These are phyloP conservation scores for Phoxinus phoxinus DNA, from an alignment of 2,113 vertebrate species.

Conservation along the genomic window DNA sequence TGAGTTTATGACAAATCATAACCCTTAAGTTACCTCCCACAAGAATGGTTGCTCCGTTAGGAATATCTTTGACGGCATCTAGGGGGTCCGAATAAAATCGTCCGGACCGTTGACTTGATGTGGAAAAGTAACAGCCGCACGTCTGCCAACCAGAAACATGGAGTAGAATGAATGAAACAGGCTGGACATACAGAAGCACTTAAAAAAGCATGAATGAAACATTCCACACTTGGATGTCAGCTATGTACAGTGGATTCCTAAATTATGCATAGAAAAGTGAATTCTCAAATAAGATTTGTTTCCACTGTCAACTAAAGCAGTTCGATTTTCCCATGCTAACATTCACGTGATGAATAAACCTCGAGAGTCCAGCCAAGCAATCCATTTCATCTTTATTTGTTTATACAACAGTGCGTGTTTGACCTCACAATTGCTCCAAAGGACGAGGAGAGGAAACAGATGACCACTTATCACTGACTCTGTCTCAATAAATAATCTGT, in stretches of 20 bases:
- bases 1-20: not conserved
- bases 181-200: not conserved
- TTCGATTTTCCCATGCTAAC: not conserved
- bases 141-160: conserved; percentile 69
- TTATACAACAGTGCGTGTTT: not conserved
- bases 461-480: not conserved
- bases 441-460: conserved; percentile 2
- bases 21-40: conserved; percentile 85
- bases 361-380: not conserved
- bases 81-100: conserved; percentile 86
- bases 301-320: not conserved
- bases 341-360: not conserved
- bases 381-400: conserved; percentile 18
- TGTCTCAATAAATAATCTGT: not conserved
- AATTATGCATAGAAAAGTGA: not conserved
- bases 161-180: conserved; percentile 13
- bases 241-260: not conserved
- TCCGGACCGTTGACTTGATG: conserved; percentile 75
- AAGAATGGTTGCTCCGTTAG: conserved; percentile 86
- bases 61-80: conserved; percentile 94
- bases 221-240: not conserved
- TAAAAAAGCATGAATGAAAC: conserved; percentile 5
- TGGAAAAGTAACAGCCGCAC: conserved; percentile 84
- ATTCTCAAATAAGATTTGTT: not conserved
- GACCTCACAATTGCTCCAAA: conserved; percentile 10